These are phyloP conservation scores for Augochlorella aurata DNA, from an alignment of 2,888 invertebrate species.

Conservation along the genomic window DNA sequence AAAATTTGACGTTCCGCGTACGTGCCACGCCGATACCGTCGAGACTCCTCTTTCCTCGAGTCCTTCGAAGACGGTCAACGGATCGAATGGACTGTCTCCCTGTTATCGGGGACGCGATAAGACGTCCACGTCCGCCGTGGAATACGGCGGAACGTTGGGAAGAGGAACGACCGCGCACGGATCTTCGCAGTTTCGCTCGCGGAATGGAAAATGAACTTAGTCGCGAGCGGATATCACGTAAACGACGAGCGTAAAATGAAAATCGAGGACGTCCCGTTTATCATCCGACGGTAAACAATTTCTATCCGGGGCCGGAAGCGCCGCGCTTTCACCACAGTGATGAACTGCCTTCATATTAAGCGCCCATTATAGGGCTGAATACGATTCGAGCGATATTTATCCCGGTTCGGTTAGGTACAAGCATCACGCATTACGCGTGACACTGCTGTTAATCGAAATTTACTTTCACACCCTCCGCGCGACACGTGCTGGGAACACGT, in stretches of 20 bases:
- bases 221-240: slow-evolving; percentile 4
- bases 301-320: not conserved
- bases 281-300: slow-evolving; percentile 7
- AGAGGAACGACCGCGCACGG: slow-evolving; percentile 47
- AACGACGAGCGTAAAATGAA: slow-evolving; percentile 22
- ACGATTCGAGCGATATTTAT: slow-evolving; percentile 58
- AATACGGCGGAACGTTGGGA: slow-evolving; percentile 48
- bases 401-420: slow-evolving; percentile 40
- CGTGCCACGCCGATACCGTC: slow-evolving; percentile 48
- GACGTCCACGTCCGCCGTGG: slow-evolving; percentile 44
- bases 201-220: slow-evolving; percentile 20
- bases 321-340: not conserved
- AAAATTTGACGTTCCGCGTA: slow-evolving; percentile 66
- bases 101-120: slow-evolving; percentile 63
- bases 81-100: slow-evolving; percentile 32
- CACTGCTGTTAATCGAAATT: slow-evolving; percentile 69
- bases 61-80: slow-evolving; percentile 8
- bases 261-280: slow-evolving; percentile 18
- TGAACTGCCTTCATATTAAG: slow-evolving; percentile 20
- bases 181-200: slow-evolving; percentile 26
- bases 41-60: not conserved
- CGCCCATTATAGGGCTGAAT: slow-evolving; percentile 16
- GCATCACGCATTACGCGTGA: slow-evolving; percentile 63
- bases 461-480: slow-evolving; percentile 66
- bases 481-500: slow-evolving; percentile 64